Conservation (phyloP, 2,797 vertebrate genomes). For the Tolypeutes matacus region DNA sequence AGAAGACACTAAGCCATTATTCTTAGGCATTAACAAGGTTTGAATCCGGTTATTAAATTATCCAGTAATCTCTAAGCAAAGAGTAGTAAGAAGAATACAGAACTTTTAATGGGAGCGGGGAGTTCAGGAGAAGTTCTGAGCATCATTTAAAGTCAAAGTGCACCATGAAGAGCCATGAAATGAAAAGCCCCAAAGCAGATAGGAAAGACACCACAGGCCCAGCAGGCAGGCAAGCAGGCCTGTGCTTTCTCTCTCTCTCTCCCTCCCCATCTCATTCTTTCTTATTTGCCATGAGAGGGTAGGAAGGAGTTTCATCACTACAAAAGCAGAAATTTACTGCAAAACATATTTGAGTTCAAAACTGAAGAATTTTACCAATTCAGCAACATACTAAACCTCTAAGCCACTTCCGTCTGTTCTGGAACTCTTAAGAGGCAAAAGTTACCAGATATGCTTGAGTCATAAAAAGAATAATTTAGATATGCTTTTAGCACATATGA, state of each 20-base stretch:
- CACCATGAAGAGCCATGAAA: neutral
- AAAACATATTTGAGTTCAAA: neutral
- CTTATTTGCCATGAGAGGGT: neutral
- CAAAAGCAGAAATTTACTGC: neutral
- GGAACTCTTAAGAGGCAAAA: neutral
- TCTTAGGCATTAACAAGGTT: neutral
- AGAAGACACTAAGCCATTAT: neutral
- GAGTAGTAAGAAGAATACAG: neutral
- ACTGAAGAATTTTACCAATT: neutral
- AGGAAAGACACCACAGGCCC: neutral
- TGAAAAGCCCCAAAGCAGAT: neutral
- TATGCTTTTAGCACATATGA: neutral
- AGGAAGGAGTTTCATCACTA: neutral
- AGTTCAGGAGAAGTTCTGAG: neutral
- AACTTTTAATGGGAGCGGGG: neutral
- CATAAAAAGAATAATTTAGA: neutral
- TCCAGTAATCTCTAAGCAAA: neutral
- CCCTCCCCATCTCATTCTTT: neutral
- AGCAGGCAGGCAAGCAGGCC: neutral
- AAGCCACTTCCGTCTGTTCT: neutral
- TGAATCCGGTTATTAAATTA: neutral
- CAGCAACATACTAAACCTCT: neutral
- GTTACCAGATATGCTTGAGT: neutral
- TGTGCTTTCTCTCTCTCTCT: neutral
- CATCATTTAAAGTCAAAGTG: neutral